phyloP scores from a whole-genome alignment of 2,888 invertebrate genomes.

The Pogonocherus hispidulus region DNA sequence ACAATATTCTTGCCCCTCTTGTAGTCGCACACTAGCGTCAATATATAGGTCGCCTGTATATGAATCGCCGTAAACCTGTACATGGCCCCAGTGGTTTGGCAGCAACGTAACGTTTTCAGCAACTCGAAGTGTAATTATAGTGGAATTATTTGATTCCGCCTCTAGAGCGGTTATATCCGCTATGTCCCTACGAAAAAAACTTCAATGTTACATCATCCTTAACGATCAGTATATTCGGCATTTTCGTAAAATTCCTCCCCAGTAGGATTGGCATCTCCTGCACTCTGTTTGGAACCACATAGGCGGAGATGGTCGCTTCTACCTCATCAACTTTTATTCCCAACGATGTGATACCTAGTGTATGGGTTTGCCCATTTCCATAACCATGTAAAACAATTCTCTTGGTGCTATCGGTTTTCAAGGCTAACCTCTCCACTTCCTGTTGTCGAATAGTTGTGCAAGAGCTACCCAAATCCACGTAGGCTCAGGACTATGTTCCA shows the following conservation, averaged over 20 bases:
- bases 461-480: conserved; percentile 44
- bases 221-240: too few relatives aligned
- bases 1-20: too few relatives aligned
- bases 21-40: conserved; percentile 34
- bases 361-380: too few relatives aligned
- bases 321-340: conserved; percentile 38
- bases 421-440: conserved; percentile 30
- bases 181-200: too few relatives aligned
- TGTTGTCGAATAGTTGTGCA: conserved; percentile 35
- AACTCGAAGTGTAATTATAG: too few relatives aligned
- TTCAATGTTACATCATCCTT: too few relatives aligned
- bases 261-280: conserved; percentile 43
- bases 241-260: conserved; percentile 41
- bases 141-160: too few relatives aligned
- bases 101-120: too few relatives aligned
- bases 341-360: conserved; percentile 31
- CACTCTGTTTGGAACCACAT: conserved; percentile 39
- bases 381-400: conserved; percentile 38
- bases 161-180: too few relatives aligned
- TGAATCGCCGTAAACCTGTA: conserved; percentile 30
- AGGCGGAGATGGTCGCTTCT: conserved; percentile 21
- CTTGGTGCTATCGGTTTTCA: conserved; percentile 7
- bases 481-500: conserved; percentile 35
- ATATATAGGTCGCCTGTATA: conserved; percentile 40
- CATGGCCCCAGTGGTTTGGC: conserved; percentile 36